phyloP scores from a whole-genome alignment of 2,797 vertebrate genomes.

The Microctenopoma stevenorrisi region DNA sequence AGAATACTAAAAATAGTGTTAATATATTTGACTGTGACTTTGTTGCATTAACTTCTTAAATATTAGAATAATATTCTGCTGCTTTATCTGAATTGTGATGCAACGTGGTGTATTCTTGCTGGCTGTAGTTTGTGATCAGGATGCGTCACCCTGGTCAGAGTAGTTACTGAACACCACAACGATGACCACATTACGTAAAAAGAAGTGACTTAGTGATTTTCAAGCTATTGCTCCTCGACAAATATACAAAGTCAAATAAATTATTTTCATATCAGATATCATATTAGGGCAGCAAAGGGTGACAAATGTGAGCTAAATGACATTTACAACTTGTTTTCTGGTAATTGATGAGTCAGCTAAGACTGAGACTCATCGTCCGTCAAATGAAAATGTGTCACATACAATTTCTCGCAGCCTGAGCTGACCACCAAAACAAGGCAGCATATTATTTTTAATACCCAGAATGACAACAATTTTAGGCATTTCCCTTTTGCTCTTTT shows the following conservation, averaged over 20 bases:
- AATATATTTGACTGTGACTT: neutral
- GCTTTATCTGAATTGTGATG: constrained; percentile 12
- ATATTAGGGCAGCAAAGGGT: neutral
- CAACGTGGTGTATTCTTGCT: neutral
- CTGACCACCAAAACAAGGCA: constrained; percentile 35
- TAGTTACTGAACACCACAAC: constrained; percentile 27
- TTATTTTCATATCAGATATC: neutral
- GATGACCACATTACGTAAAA: constrained; percentile 24
- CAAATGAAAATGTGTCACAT: constrained; percentile 10
- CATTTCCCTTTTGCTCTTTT: constrained; percentile 17
- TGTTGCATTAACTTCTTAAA: neutral
- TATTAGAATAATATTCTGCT: neutral
- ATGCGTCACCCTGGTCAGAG: constrained; percentile 31
- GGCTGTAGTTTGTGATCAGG: constrained; percentile 10
- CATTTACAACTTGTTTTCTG: constrained; percentile 56
- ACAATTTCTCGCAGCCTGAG: constrained; percentile 4
- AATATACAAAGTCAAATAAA: neutral
- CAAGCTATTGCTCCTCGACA: constrained; percentile 4
- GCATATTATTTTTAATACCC: constrained; percentile 1
- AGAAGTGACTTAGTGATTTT: constrained; percentile 31
- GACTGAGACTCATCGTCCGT: neutral
- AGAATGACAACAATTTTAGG: constrained; percentile 3
- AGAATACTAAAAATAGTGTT: too few species aligned
- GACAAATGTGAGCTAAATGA: constrained; percentile 52
- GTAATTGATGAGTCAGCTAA: constrained; percentile 58